Percentiles rank a stretch among this genome's conserved stretches.
These are phyloP conservation scores for Thera obeliscata DNA, from an alignment of 2,888 invertebrate species.

Conservation along the genomic window DNA sequence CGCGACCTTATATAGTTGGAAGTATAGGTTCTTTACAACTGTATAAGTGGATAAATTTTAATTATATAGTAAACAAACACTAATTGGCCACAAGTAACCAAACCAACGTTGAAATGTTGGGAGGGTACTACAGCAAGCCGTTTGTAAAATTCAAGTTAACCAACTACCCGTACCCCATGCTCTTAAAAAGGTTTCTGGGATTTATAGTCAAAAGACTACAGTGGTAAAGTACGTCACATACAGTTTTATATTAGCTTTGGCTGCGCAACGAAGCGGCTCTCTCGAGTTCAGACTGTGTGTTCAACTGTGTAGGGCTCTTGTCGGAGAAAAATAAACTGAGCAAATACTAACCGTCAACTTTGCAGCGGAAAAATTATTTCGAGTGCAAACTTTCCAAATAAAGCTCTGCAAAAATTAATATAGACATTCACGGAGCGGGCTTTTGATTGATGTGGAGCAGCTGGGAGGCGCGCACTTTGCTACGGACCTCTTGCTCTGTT, in stretches of 20 bases:
- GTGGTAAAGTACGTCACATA: conserved; percentile 61
- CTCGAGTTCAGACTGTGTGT: conserved; percentile 71
- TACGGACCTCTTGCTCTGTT: conserved; percentile 2
- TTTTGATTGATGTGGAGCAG: conserved; percentile 33
- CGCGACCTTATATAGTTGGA: neutral
- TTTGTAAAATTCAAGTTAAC: conserved; percentile 25
- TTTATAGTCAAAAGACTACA: conserved; percentile 58
- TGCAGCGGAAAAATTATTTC: conserved; percentile 64
- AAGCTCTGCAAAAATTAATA: conserved; percentile 52
- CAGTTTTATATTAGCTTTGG: conserved; percentile 70
- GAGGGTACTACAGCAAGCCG: conserved; percentile 11
- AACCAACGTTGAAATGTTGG: neutral
- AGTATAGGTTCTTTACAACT: no score
- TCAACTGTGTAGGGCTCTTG: conserved; percentile 70
- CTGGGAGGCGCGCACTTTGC: conserved; percentile 18
- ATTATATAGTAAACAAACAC: neutral
- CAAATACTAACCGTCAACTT: conserved; percentile 69
- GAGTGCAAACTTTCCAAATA: conserved; percentile 62
- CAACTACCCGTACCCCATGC: conserved; percentile 22
- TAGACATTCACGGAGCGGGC: conserved; percentile 31
- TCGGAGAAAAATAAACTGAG: conserved; percentile 75
- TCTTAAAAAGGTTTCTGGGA: conserved; percentile 45
- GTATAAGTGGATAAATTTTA: neutral
- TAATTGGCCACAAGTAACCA: neutral
- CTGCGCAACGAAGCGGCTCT: conserved; percentile 65